These are phyloP conservation scores for Ceriagrion tenellum DNA, from an alignment of 2,888 invertebrate genomes.

Conservation along the genomic window DNA sequence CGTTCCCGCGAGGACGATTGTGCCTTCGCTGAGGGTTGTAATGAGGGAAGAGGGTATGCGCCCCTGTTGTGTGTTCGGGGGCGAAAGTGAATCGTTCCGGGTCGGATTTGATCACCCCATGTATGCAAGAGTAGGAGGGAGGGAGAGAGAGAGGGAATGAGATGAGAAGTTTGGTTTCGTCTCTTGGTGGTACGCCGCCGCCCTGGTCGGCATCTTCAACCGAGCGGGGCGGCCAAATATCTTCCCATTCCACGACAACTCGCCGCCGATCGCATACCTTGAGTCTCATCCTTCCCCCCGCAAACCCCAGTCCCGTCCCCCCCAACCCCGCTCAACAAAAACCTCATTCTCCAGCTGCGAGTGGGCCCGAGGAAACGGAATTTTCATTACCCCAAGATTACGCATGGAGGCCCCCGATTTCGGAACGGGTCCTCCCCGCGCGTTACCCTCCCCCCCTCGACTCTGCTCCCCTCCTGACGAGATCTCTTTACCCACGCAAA, in stretches of 20 bases:
- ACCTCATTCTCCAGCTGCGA: background rate
- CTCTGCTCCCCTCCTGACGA: no score
- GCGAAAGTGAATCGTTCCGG: background rate
- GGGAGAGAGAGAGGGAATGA: background rate
- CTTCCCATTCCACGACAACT: background rate
- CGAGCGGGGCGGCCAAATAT: background rate
- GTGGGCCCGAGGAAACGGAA: background rate
- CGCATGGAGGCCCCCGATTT: background rate
- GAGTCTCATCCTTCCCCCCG: background rate
- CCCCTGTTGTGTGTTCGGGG: background rate
- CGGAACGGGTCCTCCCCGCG: background rate
- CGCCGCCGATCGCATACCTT: background rate
- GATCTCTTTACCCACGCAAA: no score
- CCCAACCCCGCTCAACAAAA: background rate
- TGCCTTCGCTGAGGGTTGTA: background rate
- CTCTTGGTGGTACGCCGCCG: background rate
- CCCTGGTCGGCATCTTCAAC: background rate
- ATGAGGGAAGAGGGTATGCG: background rate
- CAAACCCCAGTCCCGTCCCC: background rate
- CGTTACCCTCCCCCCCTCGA: no score
- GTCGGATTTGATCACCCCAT: background rate
- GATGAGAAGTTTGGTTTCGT: background rate
- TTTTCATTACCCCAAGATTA: constrained; percentile 34
- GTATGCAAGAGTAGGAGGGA: background rate
- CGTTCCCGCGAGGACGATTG: background rate